Evolutionary conservation across 2,888 invertebrate genomes (phyloP).

Genomic region (Pristionchus entomophagus): DNA sequence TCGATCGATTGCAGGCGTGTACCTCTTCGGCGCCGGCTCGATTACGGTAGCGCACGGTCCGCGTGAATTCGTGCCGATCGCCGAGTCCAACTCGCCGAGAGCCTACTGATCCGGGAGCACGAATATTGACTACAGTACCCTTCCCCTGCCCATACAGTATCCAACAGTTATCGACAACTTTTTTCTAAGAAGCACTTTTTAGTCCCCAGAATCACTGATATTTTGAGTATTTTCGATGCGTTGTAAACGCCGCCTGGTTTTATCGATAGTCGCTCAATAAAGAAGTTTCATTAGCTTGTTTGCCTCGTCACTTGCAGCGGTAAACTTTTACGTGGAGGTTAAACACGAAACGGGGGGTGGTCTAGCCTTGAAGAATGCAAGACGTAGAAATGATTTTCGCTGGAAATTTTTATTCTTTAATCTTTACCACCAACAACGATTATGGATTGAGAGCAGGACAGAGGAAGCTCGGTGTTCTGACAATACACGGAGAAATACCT

Average conservation of each 20-base stretch:
- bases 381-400: too few relatives aligned
- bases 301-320: too few relatives aligned
- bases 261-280: not conserved
- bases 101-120: not conserved
- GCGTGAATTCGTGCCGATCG: slow-evolving; percentile 68
- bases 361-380: too few relatives aligned
- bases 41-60: slow-evolving; percentile 72
- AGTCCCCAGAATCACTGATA: not conserved
- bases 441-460: too few relatives aligned
- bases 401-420: too few relatives aligned
- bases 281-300: not conserved
- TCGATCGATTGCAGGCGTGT: slow-evolving; percentile 56
- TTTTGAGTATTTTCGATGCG: not conserved
- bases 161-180: not conserved
- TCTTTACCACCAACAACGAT: too few relatives aligned
- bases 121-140: slow-evolving; percentile 15
- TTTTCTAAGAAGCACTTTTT: not conserved
- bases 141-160: not conserved
- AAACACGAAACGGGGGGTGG: too few relatives aligned
- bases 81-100: slow-evolving; percentile 53
- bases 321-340: too few relatives aligned
- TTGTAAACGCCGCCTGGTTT: slow-evolving; percentile 10
- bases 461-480: too few relatives aligned
- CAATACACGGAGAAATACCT: too few relatives aligned
- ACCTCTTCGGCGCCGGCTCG: slow-evolving; percentile 70